Base-by-base conservation (phyloP, 2,797 vertebrate species). In the Anisognathus igniventris region DNA sequence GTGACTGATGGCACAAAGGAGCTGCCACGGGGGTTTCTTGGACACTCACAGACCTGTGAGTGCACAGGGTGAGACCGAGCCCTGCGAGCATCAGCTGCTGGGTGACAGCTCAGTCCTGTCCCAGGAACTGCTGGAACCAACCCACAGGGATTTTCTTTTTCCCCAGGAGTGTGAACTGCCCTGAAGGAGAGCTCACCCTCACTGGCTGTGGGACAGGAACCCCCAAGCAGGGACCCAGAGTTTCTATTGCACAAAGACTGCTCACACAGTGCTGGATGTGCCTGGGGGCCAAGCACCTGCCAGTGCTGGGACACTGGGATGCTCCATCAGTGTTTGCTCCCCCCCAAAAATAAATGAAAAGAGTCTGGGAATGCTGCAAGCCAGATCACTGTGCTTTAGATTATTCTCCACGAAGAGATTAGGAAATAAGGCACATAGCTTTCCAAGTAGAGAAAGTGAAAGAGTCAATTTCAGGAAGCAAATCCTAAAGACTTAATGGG, bases 381-480 rank as follows among this genome's bases (percentile, higher is more conserved):
- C 87, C 28, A 67, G 61, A 88, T 83, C 85, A 68, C 97, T 97
- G 97, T 98, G 97, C 97, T 98, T 97, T 85, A 94, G 94, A 77
- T 93, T 93, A 84, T 76, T 96, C 91, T 95, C 96, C 94, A 77
- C 19, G 5, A 96, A 92, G 76, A 95, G 96, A 96, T 91, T 66
- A 95, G 90, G 96, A 94, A 96, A 97, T 97, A 97, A 97, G 96
- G 98, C 97, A 97, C 97, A 95, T 97, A 93, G 94, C 97, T 98
- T 98, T 97, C 97, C 97, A 94, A 94, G 95, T 70, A 96, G 54
- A 97, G 97, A 96, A 97, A 96, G 54, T 97, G 97, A 96, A 97
- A 92, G 37, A 96, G 86, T 47, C 62, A 54, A 79, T 82, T 92
- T 73, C 88, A 95, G 94, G 95, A 77, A 92, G 96, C 58, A 47